Evolutionary conservation across 1,140 invertebrate species (phyloP).

Genomic region (Drosophila kikkawai): DNA sequence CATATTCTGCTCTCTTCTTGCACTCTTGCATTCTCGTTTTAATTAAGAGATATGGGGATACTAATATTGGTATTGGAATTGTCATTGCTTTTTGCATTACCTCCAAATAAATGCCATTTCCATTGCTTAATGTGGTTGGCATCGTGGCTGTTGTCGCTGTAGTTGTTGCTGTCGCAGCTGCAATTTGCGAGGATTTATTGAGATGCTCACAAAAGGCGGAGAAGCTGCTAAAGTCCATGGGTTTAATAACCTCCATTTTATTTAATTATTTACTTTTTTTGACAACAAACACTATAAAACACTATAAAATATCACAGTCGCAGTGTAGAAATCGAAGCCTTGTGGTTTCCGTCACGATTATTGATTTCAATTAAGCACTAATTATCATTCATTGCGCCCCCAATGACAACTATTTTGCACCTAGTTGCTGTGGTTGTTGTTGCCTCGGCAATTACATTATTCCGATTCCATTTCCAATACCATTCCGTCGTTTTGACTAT

Average conservation of each 20-base stretch:
- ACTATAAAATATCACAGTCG: slow-evolving; percentile 45
- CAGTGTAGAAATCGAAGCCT: slow-evolving; percentile 64
- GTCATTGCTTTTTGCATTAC: slow-evolving; percentile 61
- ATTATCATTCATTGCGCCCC: slow-evolving; percentile 71
- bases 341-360: slow-evolving; percentile 70
- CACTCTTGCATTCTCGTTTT: slow-evolving; percentile 67
- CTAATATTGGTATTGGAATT: slow-evolving; percentile 55
- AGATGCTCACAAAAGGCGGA: slow-evolving; percentile 83
- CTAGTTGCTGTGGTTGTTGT: slow-evolving; percentile 49
- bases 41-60: slow-evolving; percentile 68
- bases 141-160: slow-evolving; percentile 40
- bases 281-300: slow-evolving; percentile 15
- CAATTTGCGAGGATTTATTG: slow-evolving; percentile 76
- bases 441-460: slow-evolving; percentile 79
- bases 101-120: slow-evolving; percentile 73
- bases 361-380: slow-evolving; percentile 83
- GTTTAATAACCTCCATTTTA: slow-evolving; percentile 84
- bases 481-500: slow-evolving; percentile 61
- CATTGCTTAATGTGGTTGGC: slow-evolving; percentile 64
- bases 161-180: slow-evolving; percentile 38
- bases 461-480: slow-evolving; percentile 66
- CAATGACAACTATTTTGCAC: slow-evolving; percentile 66
- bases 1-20: slow-evolving; percentile 54
- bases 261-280: slow-evolving; percentile 6
- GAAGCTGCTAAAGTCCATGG: slow-evolving; percentile 84